phyloP scores from a whole-genome alignment of 1,140 invertebrate species.

The Phymorhynchus buccinoides region DNA sequence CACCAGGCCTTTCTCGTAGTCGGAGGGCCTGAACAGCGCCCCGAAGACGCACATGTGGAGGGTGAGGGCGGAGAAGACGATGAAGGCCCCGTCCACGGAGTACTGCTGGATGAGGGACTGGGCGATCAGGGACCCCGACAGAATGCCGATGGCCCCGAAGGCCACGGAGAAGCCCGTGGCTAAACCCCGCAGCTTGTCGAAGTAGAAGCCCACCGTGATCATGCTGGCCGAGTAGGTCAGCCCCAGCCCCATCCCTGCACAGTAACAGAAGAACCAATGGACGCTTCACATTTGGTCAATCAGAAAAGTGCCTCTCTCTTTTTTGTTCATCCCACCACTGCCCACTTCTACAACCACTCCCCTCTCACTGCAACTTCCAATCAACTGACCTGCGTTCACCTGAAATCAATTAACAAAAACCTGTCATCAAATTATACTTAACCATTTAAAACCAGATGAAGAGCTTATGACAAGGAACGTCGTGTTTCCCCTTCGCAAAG shows the following conservation, averaged over 20 bases:
- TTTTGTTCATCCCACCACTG: no score
- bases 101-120: constrained; percentile 14
- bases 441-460: no score
- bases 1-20: not conserved
- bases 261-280: not conserved
- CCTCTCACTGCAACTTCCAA: no score
- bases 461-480: no score
- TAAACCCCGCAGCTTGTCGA: constrained; percentile 26
- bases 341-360: no score
- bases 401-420: no score
- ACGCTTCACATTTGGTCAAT: no score
- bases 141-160: constrained; percentile 14
- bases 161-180: constrained; percentile 10
- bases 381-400: no score
- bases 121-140: constrained; percentile 13
- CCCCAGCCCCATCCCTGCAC: not conserved
- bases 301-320: no score
- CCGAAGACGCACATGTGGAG: constrained; percentile 7
- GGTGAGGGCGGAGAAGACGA: not conserved
- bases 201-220: constrained; percentile 25
- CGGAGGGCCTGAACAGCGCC: not conserved
- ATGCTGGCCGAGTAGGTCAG: not conserved
- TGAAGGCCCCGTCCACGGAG: constrained; percentile 1
- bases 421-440: no score
- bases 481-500: no score